Evolutionary conservation across 2,797 vertebrate species (phyloP), one percentile per base, ranked within the genome.

Genomic region (Melanotaenia nigrans): DNA sequence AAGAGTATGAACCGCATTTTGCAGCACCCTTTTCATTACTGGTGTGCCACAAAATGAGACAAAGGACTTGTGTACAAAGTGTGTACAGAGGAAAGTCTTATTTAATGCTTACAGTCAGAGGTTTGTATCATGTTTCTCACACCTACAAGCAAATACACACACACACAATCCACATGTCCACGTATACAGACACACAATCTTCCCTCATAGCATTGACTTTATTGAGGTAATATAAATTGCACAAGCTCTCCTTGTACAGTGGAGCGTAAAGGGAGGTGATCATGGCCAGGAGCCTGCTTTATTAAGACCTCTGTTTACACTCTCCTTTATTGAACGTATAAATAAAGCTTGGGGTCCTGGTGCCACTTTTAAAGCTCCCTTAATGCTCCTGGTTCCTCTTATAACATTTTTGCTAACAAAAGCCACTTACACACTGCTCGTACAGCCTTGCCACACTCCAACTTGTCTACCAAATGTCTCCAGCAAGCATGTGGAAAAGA

Each of bases 321-420:
- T 90, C 66, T 56, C 40, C 76, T 92, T 93, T 93, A 94, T 93
- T 93, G 90, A 90, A 88, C 70, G 5, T 88, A 91, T 94, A 92
- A 94, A 94, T 92, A 90, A 91, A 76, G n/a, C 66, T 53, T 33
- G 1, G 14, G 61, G 78, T 73, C 62, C 73, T 79, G 78, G 83
- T 86, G 87, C 86, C 87, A 81, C 82, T 89, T 94, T 90, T 89
- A 90, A 70, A 58, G 2, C 77, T 86, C 80, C 81, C 88, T 81
- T 61, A 89, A 74, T 88, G 76, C 86, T 81, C 62, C 81, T 80
- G 78, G 71, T 81, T 75, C 75, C 82, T 84, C 77, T 75, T 84
- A 77, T 73, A 86, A 86, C 85, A 57, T 81, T 86, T 36, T 35
- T 63, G 70, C 76, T 77, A 84, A 90, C 87, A 85, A 87, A 89